Base-by-base conservation (phyloP, 2,888 invertebrate genomes). In the Drosophila leonis region DNA sequence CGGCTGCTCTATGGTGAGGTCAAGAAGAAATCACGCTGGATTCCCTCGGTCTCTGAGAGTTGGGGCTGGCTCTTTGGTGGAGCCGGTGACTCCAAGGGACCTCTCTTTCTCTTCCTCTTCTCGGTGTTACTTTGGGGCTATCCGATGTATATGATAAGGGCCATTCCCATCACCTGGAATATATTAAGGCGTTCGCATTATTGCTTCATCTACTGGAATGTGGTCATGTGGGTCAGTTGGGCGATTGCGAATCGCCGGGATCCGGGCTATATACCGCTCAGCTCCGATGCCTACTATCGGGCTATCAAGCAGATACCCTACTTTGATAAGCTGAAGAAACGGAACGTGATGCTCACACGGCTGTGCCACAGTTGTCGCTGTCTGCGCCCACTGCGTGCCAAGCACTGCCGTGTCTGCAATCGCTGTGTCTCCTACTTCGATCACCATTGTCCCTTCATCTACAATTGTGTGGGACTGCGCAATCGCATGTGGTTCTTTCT, bases 371-470 rank as follows among this genome's bases (percentile, higher is more conserved):
- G 98, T 51, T 98, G 98, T 90, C 95, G 97, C 62, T 97, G 97
- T 83, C 94, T 98, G 70, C 94, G 98, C 76, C 98, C 98, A 0
- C 91, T 98, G 41, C 94, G 98, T 91, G 97, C 98, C 8, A 98
- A 98, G 92, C 98, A 98, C 92, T 98, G 98, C 88, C 95, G 98
- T 55, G 96, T 98, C 61, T 98, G 98, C 93, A 98, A 98, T 91
- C 95, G 97, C 65, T 97, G 97, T 90, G 97, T 97, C 4, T 95
- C 96, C 1, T 97, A 98, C 92, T 98, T 98, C 90, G 98, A 98
- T 92, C 98, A 98, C 93, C 98, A 98, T 92, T 98, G 98, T 92
- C 98, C 98, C 0, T 98, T 98, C 92, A 98, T 98, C 84, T 97
- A 98, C 93, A 98, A 98, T 92, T 98, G 98, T 92, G 97, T 98